phyloP scores from a whole-genome alignment of 2,113 vertebrate genomes.

The Gnathochromis pfefferi region DNA sequence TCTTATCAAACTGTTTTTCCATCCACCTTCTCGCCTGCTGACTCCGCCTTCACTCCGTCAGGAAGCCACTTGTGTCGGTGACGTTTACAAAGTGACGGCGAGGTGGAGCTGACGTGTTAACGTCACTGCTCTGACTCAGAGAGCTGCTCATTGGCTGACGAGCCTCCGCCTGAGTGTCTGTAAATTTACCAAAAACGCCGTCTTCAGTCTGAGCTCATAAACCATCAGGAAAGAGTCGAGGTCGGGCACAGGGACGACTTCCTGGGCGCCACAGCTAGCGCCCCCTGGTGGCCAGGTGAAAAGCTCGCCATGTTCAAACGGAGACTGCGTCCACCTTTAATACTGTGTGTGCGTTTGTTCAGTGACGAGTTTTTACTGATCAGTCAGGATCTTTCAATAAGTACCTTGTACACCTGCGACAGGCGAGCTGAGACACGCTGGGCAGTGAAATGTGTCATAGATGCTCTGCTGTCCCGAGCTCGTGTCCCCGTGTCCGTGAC shows the following conservation, averaged over 20 bases:
- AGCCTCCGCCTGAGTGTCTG: not conserved
- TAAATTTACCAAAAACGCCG: fast-evolving
- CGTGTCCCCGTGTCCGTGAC: not conserved
- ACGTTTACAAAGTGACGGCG: not conserved
- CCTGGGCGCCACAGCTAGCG: not conserved
- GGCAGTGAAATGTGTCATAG: not conserved
- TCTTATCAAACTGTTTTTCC: not conserved
- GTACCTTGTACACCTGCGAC: not conserved
- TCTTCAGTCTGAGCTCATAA: not conserved
- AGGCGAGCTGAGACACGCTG: not conserved
- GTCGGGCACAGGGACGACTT: fast-evolving
- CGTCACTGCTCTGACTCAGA: not conserved
- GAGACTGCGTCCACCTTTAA: not conserved
- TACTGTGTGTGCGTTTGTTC: not conserved
- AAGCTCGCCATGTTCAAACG: not conserved
- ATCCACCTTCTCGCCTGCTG: not conserved
- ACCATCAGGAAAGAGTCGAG: not conserved
- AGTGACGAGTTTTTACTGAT: not conserved
- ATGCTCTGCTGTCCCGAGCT: fast-evolving
- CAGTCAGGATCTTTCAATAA: not conserved
- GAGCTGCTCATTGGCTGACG: not conserved
- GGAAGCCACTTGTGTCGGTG: not conserved
- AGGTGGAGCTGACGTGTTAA: not conserved
- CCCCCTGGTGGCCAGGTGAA: not conserved
- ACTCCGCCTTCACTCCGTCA: not conserved